phyloP scores from a whole-genome alignment of 2,888 invertebrate species.

The Thymelicus lineola region DNA sequence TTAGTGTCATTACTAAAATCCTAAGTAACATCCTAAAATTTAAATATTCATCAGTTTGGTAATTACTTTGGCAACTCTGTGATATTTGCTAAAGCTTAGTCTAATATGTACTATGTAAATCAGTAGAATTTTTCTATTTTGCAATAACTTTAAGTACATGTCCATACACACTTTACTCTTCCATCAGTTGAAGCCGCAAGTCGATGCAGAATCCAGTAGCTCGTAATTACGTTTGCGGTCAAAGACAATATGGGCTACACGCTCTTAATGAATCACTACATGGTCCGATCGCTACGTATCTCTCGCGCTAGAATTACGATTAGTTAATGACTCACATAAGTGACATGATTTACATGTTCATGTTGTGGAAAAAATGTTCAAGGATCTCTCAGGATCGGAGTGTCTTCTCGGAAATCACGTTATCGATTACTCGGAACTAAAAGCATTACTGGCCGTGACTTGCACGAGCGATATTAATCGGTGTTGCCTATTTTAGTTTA shows the following conservation, averaged over 20 bases:
- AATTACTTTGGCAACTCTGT: background rate
- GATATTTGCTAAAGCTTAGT: background rate
- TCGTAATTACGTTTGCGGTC: conserved; percentile 21
- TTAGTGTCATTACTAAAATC: no score
- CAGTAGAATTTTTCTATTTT: background rate
- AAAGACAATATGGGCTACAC: conserved; percentile 31
- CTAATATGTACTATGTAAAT: background rate
- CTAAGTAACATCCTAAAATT: no score
- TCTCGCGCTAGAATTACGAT: conserved; percentile 52
- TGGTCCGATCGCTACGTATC: conserved; percentile 42
- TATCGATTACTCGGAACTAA: conserved; percentile 47
- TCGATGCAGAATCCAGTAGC: background rate
- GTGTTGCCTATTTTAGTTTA: conserved; percentile 12
- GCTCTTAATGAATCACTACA: conserved; percentile 41
- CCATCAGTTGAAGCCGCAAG: background rate
- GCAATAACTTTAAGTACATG: background rate
- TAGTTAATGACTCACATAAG: conserved; percentile 65
- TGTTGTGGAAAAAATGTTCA: conserved; percentile 54
- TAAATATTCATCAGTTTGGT: background rate
- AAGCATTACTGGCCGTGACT: conserved; percentile 14
- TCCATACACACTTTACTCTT: background rate
- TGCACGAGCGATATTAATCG: conserved; percentile 6
- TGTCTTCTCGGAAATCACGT: conserved; percentile 53
- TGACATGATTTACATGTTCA: conserved; percentile 56
- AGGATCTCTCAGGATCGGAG: conserved; percentile 45